Conservation (phyloP, 2,113 vertebrate genomes). For the Aptenodytes patagonicus region DNA sequence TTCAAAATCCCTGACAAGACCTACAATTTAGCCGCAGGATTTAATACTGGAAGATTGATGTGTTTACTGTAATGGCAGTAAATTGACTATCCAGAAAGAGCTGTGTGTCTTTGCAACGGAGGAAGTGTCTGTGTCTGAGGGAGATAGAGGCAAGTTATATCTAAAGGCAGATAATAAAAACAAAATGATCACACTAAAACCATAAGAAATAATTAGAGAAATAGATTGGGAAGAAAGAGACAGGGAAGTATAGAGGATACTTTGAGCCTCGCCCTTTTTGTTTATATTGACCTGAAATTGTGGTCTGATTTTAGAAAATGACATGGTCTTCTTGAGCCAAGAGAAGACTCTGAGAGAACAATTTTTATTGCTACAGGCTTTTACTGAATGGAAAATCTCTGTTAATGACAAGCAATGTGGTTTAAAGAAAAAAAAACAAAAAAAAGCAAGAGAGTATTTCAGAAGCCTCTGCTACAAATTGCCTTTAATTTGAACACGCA, state of each 20-base stretch:
- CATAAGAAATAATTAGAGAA: slow-evolving; percentile 18
- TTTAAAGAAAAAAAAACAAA: background rate
- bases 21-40: slow-evolving; percentile 35
- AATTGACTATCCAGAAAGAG: slow-evolving; percentile 31
- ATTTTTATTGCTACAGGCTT: background rate
- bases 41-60: slow-evolving; percentile 52
- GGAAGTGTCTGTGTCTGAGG: slow-evolving; percentile 15
- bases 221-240: background rate
- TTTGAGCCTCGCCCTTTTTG: background rate
- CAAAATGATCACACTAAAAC: background rate
- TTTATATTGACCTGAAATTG: background rate
- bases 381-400: background rate
- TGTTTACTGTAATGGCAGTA: slow-evolving; percentile 55
- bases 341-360: background rate
- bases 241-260: background rate
- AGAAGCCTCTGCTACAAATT: background rate
- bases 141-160: background rate
- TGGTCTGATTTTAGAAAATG: background rate
- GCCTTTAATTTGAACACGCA: background rate
- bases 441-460: background rate
- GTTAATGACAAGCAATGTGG: accelerated
- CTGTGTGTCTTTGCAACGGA: background rate
- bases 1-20: slow-evolving; percentile 35
- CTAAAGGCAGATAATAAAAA: background rate
- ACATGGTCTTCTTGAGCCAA: background rate